phyloP scores from a whole-genome alignment of 35 echinoderm and acorn worm species.

The Holothuria glaberrima region DNA sequence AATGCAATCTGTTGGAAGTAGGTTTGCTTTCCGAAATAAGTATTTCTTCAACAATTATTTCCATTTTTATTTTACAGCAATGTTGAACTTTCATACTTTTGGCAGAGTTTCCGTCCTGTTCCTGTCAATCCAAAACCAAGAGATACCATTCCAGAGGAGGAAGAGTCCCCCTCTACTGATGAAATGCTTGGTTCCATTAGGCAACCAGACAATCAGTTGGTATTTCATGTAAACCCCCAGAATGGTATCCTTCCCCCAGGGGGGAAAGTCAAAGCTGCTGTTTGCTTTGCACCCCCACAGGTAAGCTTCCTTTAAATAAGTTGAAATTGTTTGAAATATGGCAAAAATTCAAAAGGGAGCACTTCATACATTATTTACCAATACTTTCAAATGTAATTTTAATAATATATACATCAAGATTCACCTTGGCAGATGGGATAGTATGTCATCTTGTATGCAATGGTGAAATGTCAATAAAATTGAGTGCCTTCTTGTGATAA shows the following conservation, averaged over 20 bases:
- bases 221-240: constrained; percentile 79
- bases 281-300: not conserved
- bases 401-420: no score
- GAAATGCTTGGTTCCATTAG: not conserved
- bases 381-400: no score
- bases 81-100: constrained; percentile 82
- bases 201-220: constrained; percentile 53
- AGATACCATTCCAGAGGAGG: not conserved
- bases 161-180: not conserved
- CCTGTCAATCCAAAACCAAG: constrained; percentile 43
- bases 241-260: constrained; percentile 66
- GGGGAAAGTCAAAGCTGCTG: constrained; percentile 52
- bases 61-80: constrained; percentile 57
- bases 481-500: no score
- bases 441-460: no score
- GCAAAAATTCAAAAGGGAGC: no score
- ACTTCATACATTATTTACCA: no score
- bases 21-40: no score
- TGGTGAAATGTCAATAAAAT: no score
- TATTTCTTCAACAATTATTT: not conserved
- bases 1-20: no score
- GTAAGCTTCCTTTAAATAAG: no score
- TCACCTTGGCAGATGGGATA: no score
- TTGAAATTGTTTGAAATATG: no score
- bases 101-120: constrained; percentile 72